phyloP scores from a whole-genome alignment of 1,140 invertebrate genomes.

The Tetramorium parvispinum region DNA sequence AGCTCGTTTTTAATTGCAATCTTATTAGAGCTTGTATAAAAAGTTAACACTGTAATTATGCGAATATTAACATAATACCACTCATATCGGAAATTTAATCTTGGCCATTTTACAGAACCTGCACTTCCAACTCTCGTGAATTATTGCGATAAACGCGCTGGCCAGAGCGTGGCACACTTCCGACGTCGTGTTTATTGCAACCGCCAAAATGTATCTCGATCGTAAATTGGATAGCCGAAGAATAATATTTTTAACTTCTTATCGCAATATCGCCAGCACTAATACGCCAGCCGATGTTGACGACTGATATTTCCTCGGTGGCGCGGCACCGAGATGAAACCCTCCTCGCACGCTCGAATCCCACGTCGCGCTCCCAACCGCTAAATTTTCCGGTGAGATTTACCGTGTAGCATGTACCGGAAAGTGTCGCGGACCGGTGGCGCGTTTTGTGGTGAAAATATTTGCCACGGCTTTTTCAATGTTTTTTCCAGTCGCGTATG shows the following conservation, averaged over 20 bases:
- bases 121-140: neutral
- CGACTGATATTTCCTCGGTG: conserved; percentile 42
- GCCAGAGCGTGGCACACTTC: neutral
- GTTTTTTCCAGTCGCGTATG: conserved; percentile 35
- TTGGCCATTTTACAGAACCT: neutral
- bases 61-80: neutral
- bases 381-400: conserved; percentile 56
- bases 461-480: conserved; percentile 52
- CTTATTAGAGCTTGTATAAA: neutral
- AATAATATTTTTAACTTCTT: conserved; percentile 51
- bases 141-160: neutral
- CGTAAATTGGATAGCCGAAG: conserved; percentile 43
- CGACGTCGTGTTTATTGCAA: conserved; percentile 27
- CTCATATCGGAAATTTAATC: conserved; percentile 17
- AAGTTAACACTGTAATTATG: neutral
- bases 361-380: conserved; percentile 14
- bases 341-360: neutral
- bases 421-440: conserved; percentile 50
- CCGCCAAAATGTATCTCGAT: conserved; percentile 34
- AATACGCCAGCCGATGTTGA: conserved; percentile 35
- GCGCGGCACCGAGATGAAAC: conserved; percentile 36
- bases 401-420: conserved; percentile 52
- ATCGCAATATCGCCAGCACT: conserved; percentile 41
- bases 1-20: neutral
- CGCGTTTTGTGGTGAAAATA: conserved; percentile 56